Percentiles rank a stretch among this genome's conserved stretches.
Evolutionary conservation across 92 coral and sea anemone genomes (phyloP).

Genomic region (Porites evermanni): DNA sequence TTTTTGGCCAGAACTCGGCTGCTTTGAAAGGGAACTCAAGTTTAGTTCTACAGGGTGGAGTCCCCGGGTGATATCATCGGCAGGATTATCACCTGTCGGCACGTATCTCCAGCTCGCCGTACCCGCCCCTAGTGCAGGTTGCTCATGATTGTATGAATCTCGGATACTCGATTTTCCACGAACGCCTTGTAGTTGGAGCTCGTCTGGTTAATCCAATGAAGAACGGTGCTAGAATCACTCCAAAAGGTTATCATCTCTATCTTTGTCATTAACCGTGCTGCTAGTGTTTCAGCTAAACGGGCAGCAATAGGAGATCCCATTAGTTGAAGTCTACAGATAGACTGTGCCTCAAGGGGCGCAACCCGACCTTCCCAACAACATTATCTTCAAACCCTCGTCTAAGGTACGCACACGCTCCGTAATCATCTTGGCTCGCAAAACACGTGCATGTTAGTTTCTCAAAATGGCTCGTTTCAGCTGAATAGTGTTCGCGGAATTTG

Average conservation of each 20-base stretch:
- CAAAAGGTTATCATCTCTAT: no score
- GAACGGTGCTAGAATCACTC: constrained; percentile 43
- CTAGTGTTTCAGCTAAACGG: no score
- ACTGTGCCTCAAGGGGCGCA: not conserved
- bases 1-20: constrained; percentile 19
- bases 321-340: not conserved
- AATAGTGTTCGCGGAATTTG: no score
- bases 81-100: constrained; percentile 32
- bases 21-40: not conserved
- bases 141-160: constrained; percentile 40
- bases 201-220: constrained; percentile 29
- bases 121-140: constrained; percentile 33
- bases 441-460: no score
- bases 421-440: not conserved
- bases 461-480: no score
- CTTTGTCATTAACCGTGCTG: constrained; percentile 20
- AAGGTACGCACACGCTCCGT: not conserved
- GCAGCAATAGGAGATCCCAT: no score
- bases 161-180: constrained; percentile 44
- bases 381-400: not conserved
- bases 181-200: constrained; percentile 8
- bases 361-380: not conserved
- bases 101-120: constrained; percentile 4
- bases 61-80: constrained; percentile 24
- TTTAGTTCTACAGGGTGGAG: not conserved